Evolutionary conservation across 2,113 vertebrate genomes (phyloP).

Genomic region (Penelope pileata): DNA sequence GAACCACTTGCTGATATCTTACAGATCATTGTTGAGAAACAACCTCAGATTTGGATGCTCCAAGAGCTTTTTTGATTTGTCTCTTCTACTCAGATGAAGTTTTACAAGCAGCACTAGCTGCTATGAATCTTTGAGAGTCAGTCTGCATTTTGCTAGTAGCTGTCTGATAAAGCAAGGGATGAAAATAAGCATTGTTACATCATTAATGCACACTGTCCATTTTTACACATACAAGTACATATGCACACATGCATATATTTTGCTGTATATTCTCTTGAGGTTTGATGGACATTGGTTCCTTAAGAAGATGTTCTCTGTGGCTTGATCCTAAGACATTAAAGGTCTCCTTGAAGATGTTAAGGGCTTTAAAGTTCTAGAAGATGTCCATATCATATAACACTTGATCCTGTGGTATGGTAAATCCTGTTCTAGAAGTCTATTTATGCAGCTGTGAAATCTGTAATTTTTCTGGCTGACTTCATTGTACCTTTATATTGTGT

Average conservation of each 20-base stretch:
- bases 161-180: neutral
- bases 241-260: neutral
- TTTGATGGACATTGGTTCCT: neutral
- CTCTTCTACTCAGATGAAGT: neutral
- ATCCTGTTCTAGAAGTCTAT: neutral
- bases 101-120: neutral
- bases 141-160: neutral
- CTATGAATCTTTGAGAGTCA: neutral
- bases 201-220: neutral
- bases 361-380: neutral
- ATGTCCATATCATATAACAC: fast-evolving
- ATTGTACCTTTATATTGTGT: neutral
- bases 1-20: neutral
- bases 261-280: neutral
- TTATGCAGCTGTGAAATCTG: neutral
- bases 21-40: neutral
- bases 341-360: neutral
- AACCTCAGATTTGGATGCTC: neutral
- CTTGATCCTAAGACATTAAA: neutral
- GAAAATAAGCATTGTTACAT: neutral
- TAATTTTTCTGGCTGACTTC: neutral
- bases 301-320: neutral
- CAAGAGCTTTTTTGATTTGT: neutral
- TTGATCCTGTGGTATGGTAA: neutral
- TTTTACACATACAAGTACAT: neutral